A percentile compares a stretch with the other conserved stretches of the same genome.
phyloP scores from a whole-genome alignment of 2,888 invertebrate species.

The Ligdia adustata region DNA sequence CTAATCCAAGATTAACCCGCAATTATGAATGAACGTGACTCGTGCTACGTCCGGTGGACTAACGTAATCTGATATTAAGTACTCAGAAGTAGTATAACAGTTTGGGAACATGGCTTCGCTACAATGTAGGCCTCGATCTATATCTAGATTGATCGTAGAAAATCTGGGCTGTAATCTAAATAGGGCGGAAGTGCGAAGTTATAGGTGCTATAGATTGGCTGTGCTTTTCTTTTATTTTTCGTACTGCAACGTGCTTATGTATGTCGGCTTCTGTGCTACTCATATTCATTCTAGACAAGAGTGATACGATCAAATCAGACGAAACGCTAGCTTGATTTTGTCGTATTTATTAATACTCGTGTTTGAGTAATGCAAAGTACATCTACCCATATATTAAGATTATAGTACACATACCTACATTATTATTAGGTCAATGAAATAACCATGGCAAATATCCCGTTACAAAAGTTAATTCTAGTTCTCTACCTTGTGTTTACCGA shows the following conservation, averaged over 20 bases:
- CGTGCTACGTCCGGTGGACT: slow-evolving; percentile 30
- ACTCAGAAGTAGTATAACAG: background rate
- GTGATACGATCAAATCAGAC: too few species aligned
- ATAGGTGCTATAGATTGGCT: too few species aligned
- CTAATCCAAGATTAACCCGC: slow-evolving; percentile 28
- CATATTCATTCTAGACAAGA: too few species aligned
- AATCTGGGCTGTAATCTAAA: too few species aligned
- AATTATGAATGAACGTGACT: slow-evolving; percentile 32
- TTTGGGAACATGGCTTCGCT: background rate
- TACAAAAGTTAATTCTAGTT: slow-evolving; percentile 9
- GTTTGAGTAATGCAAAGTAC: too few species aligned
- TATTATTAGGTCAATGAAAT: background rate
- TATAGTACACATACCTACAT: too few species aligned
- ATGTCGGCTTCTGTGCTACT: too few species aligned
- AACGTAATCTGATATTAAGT: slow-evolving; percentile 22
- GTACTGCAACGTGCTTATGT: background rate
- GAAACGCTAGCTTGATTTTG: too few species aligned
- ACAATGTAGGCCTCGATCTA: slow-evolving; percentile 4
- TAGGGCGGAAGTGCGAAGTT: too few species aligned
- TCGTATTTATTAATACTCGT: too few species aligned
- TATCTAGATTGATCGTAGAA: background rate
- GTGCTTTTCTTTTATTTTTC: background rate
- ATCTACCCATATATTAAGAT: too few species aligned
- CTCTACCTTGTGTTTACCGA: slow-evolving; percentile 13
- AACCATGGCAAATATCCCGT: slow-evolving; percentile 4